Base-by-base conservation (phyloP, 2,797 vertebrate species). In the Phrynocephalus vlangalii region DNA sequence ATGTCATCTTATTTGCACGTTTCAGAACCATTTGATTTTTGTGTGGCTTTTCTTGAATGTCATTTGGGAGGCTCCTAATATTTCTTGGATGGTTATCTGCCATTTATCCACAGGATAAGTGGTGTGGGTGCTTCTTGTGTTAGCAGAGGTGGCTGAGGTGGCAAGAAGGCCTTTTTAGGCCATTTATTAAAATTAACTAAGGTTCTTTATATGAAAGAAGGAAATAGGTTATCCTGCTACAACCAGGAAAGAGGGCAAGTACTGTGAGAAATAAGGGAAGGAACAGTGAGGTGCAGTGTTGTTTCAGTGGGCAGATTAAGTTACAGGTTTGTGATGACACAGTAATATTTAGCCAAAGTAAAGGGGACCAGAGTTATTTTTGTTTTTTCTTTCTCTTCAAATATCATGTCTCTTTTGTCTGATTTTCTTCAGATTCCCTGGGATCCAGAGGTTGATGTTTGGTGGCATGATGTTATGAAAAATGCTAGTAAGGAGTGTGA, bases 401-500 rank as follows among this genome's bases (percentile, higher is more conserved):
- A 3, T 1, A 84, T 79, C 3, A 38, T 91, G 6, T 87, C 50
- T 73, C 81, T 60, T 85, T n/a, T 1, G 0, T 84, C 22, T 92
- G 91, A 63, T 87, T 85, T 79, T 76, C 80, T 84, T 85, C 96
- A 99, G 99, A 96, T 96, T 20, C 96, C 98, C 11, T 99, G 99
- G 99, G 97, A 98, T 95, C 96, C 98, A 0, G 96, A 97, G 0
- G 87, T 97, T 87, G 98, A 99, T 76, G 1, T 94, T 79, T 99
- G 98, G 95, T 99, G 99, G 99, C 97, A 98, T 26, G 94, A 97
- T 33, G 96, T 99, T 92, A 88, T 98, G 82, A 91, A 94, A 8
- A 95, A 95, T 9, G 98, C 95, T 56, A 97, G 97, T 5, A 96
- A 96, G 0, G 97, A 98, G 92, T 99, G 98, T 71, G 98, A 99